Conservation (phyloP, 2,888 invertebrate species). For the Lycaena phlaeas region DNA sequence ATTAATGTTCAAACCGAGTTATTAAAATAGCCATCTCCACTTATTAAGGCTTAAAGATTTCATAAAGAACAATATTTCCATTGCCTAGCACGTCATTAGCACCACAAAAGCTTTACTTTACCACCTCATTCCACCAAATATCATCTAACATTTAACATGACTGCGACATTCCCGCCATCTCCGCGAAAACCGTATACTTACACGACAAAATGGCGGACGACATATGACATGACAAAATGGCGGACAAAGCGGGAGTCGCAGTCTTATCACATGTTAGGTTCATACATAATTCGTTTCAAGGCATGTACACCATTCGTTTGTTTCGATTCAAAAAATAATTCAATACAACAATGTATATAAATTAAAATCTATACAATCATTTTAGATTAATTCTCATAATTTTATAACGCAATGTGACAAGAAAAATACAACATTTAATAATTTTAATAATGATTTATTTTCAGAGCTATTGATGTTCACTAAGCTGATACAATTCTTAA, state of each 20-base stretch:
- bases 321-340: not conserved
- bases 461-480: conserved; percentile 73
- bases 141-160: too few species aligned
- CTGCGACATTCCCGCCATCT: not conserved
- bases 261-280: too few species aligned
- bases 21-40: too few species aligned
- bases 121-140: not conserved
- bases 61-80: not conserved
- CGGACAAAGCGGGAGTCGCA: too few species aligned
- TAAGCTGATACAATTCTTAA: conserved; percentile 73
- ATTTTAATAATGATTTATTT: conserved; percentile 71
- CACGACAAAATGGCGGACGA: too few species aligned
- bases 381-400: not conserved
- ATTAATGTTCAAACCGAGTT: too few species aligned
- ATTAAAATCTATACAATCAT: not conserved
- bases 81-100: conserved; percentile 34
- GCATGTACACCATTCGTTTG: not conserved
- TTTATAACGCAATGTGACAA: conserved; percentile 15
- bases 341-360: not conserved
- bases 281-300: too few species aligned
- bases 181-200: too few species aligned
- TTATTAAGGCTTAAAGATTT: too few species aligned
- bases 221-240: too few species aligned
- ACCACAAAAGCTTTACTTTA: conserved; percentile 40
- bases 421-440: conserved; percentile 66